Conservation (phyloP, 2,888 invertebrate species). For the Agriopis marginaria region DNA sequence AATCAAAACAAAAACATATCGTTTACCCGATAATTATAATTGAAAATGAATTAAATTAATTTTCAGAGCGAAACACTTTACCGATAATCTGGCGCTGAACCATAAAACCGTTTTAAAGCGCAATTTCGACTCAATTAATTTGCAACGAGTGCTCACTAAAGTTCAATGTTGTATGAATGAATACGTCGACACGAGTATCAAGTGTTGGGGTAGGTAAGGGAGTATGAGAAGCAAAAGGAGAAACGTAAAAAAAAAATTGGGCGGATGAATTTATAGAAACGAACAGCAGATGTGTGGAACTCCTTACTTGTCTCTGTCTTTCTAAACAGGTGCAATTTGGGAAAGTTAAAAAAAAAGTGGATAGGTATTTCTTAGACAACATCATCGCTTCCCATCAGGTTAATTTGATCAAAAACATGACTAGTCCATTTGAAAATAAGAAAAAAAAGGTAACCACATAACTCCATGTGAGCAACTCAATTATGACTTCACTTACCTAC, state of each 20-base stretch:
- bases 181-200: slow-evolving; percentile 56
- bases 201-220: slow-evolving; percentile 4
- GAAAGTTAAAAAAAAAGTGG: too few species aligned
- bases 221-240: background rate
- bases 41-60: slow-evolving; percentile 65
- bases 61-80: slow-evolving; percentile 55
- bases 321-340: too few species aligned
- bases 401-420: background rate
- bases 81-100: slow-evolving; percentile 66
- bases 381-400: too few species aligned
- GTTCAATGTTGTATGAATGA: slow-evolving; percentile 67
- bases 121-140: slow-evolving; percentile 66
- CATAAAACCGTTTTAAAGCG: slow-evolving; percentile 67
- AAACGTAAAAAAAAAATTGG: background rate
- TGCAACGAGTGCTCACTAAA: slow-evolving; percentile 62
- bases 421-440: too few species aligned
- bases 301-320: too few species aligned
- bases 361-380: too few species aligned
- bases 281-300: too few species aligned
- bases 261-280: too few species aligned
- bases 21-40: slow-evolving; percentile 62
- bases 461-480: slow-evolving; percentile 13
- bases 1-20: slow-evolving; percentile 55
- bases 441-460: background rate
- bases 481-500: slow-evolving; percentile 15